phyloP scores from a whole-genome alignment of 2,888 invertebrate genomes.

The Monopis laevigella region DNA sequence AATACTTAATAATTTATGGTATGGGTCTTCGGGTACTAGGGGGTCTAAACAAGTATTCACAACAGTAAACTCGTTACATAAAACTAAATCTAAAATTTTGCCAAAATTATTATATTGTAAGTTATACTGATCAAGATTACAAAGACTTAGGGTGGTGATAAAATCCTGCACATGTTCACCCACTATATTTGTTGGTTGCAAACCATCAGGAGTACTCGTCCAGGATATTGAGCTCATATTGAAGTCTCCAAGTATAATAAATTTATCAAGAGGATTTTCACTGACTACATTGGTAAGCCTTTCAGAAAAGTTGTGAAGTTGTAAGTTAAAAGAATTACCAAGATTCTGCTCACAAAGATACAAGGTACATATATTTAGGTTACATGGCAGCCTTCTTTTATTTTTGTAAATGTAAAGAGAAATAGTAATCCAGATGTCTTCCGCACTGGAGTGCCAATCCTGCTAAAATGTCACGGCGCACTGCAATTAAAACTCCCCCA shows the following conservation, averaged over 20 bases:
- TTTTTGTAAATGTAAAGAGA: too few relatives aligned
- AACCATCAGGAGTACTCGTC: too few relatives aligned
- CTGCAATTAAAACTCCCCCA: not conserved
- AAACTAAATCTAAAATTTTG: not conserved
- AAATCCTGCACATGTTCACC: too few relatives aligned
- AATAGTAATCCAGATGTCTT: not conserved
- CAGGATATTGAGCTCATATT: too few relatives aligned
- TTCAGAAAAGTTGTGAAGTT: too few relatives aligned
- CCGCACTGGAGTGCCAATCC: slow-evolving; percentile 1
- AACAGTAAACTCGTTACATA: not conserved
- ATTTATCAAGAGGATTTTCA: too few relatives aligned
- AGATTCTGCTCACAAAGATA: not conserved
- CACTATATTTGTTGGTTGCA: too few relatives aligned
- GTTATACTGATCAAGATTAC: not conserved
- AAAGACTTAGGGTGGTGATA: not conserved
- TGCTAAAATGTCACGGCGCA: not conserved
- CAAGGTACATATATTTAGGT: not conserved
- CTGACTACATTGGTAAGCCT: too few relatives aligned
- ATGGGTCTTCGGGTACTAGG: not conserved
- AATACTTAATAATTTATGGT: not conserved
- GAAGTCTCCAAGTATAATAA: too few relatives aligned
- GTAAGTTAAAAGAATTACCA: too few relatives aligned
- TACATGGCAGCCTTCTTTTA: too few relatives aligned
- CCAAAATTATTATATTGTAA: not conserved
- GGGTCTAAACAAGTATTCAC: not conserved